Base-by-base conservation (phyloP, 1,140 invertebrate genomes). In the Leptinotarsa undecemlineata region DNA sequence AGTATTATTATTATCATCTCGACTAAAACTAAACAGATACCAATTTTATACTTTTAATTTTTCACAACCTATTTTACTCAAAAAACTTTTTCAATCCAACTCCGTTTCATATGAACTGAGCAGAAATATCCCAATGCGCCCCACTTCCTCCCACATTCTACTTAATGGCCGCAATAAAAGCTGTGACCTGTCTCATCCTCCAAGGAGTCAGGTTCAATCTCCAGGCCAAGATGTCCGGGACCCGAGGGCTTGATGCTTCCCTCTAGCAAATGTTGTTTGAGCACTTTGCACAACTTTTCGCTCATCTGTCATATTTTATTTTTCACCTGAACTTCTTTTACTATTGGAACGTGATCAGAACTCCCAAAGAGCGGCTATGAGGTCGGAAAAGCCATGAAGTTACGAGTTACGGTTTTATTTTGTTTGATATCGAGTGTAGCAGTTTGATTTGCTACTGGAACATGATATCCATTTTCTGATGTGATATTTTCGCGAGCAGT, bases 261-360 rank as follows among this genome's bases (percentile, higher is more conserved):
- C 71, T 73, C 47, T 73, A 57, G 71, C 71, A 73, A 68, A 76
- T 77, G 68, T 74, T 74, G 73, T 75, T 61, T 51, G 71, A 72
- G 73, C 76, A 75, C 76, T 77, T 75, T 72, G 68, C 73, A 75
- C 64, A 77, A 72, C 61, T 77, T 77, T 74, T 72, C 73, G 48
- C 68, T 48, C 73, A 70, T 62, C 73, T 71, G 73, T 77, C 76
- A 77, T 77, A 77, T 74, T 77, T 74, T 77, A 77, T 77, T 77
- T 77, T 77, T 75, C 73, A 77, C 76, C 76, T 77, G 76, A 73
- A 76, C 71, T 73, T 73, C 73, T 68, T 71, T 77, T 77, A 77
- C 73, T 77, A 77, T 77, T 70, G 73, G 62, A 51, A 77, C 76
- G 76, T 77, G 76, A 74, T 71, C 76, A 74, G 76, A 77, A 77